Evolutionary conservation across 1,140 invertebrate genomes (phyloP).

Genomic region (Thaumetopoea pityocampa): DNA sequence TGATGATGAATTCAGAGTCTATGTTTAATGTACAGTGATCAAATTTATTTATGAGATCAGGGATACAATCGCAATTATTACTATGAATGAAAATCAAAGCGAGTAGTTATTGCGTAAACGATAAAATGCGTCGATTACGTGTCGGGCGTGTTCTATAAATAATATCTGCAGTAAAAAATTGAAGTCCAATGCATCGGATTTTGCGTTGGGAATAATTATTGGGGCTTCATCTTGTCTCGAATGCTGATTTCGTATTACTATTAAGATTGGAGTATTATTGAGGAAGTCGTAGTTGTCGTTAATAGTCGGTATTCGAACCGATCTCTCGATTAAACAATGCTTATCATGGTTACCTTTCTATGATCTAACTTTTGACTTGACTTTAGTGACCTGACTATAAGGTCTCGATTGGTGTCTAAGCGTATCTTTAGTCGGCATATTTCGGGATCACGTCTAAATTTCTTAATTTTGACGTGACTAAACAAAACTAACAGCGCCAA

Average conservation of each 20-base stretch:
- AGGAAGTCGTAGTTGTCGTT: no score
- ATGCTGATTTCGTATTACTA: slow-evolving; percentile 19
- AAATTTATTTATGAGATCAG: slow-evolving; percentile 5
- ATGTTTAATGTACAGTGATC: background rate
- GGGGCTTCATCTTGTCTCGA: slow-evolving; percentile 17
- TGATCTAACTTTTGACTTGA: no score
- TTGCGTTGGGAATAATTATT: slow-evolving; percentile 11
- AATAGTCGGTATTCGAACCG: no score
- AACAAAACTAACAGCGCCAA: no score
- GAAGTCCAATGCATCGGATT: slow-evolving; percentile 22
- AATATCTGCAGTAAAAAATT: slow-evolving; percentile 33
- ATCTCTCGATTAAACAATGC: no score
- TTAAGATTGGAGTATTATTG: slow-evolving; percentile 5
- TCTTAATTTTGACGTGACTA: no score
- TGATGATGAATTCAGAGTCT: no score
- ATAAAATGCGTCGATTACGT: slow-evolving; percentile 26
- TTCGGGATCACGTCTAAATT: no score
- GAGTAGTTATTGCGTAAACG: slow-evolving; percentile 24
- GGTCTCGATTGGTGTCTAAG: no score
- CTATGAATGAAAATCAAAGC: slow-evolving; percentile 22
- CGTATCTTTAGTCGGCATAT: no score
- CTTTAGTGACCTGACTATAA: no score
- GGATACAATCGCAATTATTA: slow-evolving; percentile 9
- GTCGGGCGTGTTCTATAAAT: slow-evolving; percentile 35
- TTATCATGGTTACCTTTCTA: no score